phyloP scores from a whole-genome alignment of 2,113 vertebrate genomes.

The Corythornis madagascariensis region DNA sequence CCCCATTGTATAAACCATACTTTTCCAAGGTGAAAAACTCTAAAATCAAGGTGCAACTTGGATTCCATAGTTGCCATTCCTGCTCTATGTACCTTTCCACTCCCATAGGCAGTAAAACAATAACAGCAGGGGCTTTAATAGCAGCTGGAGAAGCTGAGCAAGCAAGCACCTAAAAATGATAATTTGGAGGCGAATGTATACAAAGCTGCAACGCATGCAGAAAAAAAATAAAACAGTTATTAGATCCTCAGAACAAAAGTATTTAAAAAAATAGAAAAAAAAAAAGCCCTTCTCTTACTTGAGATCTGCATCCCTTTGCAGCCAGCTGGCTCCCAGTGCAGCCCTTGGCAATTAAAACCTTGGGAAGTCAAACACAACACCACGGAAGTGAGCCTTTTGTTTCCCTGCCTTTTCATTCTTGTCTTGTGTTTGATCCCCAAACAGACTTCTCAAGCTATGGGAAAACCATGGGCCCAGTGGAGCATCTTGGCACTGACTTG shows the following conservation, averaged over 20 bases:
- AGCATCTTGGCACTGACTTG: background rate
- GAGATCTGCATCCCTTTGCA: background rate
- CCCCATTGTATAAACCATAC: background rate
- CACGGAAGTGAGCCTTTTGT: constrained; percentile 23
- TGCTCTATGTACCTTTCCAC: background rate
- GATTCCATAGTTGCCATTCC: background rate
- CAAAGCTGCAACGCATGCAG: background rate
- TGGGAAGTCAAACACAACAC: constrained; percentile 54
- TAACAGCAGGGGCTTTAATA: background rate
- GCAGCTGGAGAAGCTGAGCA: background rate
- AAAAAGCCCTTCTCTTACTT: background rate
- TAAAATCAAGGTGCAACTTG: background rate
- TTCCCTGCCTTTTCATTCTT: constrained; percentile 25
- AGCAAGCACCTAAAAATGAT: background rate
- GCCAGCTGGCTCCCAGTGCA: constrained; percentile 30
- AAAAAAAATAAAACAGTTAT: background rate
- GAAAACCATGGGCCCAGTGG: background rate
- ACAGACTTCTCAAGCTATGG: background rate
- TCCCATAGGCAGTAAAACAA: background rate
- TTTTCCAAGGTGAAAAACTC: background rate
- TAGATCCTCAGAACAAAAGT: background rate
- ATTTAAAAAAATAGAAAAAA: background rate
- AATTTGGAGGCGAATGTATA: background rate
- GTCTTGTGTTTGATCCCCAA: background rate
- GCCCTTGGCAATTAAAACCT: constrained; percentile 29